phyloP scores from a whole-genome alignment of 2,888 invertebrate species.

The Conops quadrifasciatus region DNA sequence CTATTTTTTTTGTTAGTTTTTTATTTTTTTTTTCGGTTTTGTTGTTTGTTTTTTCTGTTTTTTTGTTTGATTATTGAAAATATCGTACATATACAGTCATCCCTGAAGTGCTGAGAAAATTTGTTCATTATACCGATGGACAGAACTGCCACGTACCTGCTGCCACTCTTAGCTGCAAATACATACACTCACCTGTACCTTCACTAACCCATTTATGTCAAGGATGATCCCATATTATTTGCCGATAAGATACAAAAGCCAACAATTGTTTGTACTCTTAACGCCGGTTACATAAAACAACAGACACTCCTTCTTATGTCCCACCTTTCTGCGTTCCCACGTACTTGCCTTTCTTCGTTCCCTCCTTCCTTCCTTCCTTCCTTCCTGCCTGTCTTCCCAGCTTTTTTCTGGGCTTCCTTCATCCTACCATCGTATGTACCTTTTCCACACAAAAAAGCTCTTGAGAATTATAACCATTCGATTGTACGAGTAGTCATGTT shows the following conservation, averaged over 20 bases:
- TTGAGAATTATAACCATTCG: conserved; percentile 1
- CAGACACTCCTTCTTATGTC: neutral
- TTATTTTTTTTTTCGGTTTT: too few species aligned
- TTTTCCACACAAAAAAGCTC: neutral
- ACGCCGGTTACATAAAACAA: conserved; percentile 8
- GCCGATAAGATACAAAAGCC: conserved; percentile 35
- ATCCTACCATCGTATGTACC: neutral
- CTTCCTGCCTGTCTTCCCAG: too few species aligned
- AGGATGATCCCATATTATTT: conserved; percentile 41
- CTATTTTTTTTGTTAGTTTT: conserved; percentile 38
- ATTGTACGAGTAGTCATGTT: neutral
- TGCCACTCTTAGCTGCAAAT: neutral
- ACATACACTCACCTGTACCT: conserved; percentile 27
- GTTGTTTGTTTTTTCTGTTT: too few species aligned
- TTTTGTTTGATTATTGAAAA: conserved; percentile 44
- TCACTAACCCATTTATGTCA: conserved; percentile 39
- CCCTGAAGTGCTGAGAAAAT: conserved; percentile 33
- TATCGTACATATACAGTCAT: too few species aligned
- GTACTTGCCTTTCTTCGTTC: neutral
- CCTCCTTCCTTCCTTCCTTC: too few species aligned
- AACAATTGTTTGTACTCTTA: conserved; percentile 26
- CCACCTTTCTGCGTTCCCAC: neutral
- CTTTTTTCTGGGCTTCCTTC: too few species aligned
- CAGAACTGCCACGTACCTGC: neutral
- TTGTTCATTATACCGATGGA: conserved; percentile 35